phyloP scores from a whole-genome alignment of 2,797 vertebrate species.

The Dendrocincla tyrannina region DNA sequence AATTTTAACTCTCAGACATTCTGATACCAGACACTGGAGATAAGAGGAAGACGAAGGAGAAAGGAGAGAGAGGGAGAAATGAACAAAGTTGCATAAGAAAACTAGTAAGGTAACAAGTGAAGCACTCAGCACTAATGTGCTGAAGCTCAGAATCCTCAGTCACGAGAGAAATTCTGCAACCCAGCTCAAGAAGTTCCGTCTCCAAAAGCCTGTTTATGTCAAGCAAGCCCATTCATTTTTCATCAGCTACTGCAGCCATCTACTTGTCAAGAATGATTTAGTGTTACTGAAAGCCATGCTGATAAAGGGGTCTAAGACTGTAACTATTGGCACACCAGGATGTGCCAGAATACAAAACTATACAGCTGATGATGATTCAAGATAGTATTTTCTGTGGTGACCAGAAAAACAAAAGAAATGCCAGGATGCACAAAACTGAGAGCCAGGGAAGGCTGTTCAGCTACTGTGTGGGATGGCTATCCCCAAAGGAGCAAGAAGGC shows the following conservation, averaged over 20 bases:
- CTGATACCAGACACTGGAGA: neutral
- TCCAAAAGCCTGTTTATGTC: neutral
- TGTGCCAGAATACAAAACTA: neutral
- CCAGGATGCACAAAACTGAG: neutral
- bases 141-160: neutral
- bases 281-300: neutral
- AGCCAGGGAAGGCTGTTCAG: neutral
- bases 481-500: neutral
- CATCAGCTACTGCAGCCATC: neutral
- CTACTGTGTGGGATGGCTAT: neutral
- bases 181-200: neutral
- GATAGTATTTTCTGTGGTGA: neutral
- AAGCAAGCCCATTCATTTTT: slow-evolving; percentile 16
- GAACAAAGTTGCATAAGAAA: neutral
- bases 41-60: neutral
- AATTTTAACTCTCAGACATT: neutral
- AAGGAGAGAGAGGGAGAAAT: neutral
- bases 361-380: neutral
- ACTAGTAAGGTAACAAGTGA: neutral
- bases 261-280: slow-evolving; percentile 23
- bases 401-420: neutral
- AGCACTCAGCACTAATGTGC: neutral
- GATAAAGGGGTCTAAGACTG: neutral
- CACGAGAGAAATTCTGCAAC: neutral
- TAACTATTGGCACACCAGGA: neutral